A percentile compares a stretch with the other conserved stretches of the same genome.
Evolutionary conservation across 1,140 invertebrate genomes (phyloP).

Genomic region (Acromyrmex echinatior): DNA sequence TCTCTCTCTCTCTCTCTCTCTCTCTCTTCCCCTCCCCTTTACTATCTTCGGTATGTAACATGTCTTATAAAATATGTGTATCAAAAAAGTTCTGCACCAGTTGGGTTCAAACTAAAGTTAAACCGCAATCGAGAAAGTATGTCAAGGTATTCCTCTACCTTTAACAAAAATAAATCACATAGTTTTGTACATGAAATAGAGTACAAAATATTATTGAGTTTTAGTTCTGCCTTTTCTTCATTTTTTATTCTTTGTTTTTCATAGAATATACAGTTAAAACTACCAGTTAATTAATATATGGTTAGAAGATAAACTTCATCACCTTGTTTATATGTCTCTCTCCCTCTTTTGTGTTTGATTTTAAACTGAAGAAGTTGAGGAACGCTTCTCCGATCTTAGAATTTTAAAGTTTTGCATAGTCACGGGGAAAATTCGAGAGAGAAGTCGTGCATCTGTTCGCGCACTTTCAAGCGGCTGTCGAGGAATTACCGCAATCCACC

Average conservation of each 20-base stretch:
- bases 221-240: background rate
- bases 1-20: background rate
- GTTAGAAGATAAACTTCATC: background rate
- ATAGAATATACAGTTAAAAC: background rate
- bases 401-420: slow-evolving; percentile 48
- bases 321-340: background rate
- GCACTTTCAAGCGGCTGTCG: slow-evolving; percentile 53
- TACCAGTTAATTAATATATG: background rate
- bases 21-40: background rate
- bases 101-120: slow-evolving; percentile 5
- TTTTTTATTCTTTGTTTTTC: background rate
- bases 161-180: slow-evolving; percentile 21
- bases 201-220: background rate
- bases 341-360: background rate
- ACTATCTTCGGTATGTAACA: background rate
- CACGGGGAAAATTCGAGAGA: slow-evolving; percentile 52
- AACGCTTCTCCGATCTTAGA: slow-evolving; percentile 1
- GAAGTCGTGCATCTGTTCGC: slow-evolving; percentile 53
- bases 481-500: slow-evolving; percentile 46
- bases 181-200: slow-evolving; percentile 18
- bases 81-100: slow-evolving; percentile 28
- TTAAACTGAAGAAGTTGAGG: slow-evolving; percentile 5
- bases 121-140: slow-evolving; percentile 25
- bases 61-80: slow-evolving; percentile 33
- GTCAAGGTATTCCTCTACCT: slow-evolving; percentile 27